Conservation (phyloP, 1,140 invertebrate species). For the Paralvinella palmiformis region DNA sequence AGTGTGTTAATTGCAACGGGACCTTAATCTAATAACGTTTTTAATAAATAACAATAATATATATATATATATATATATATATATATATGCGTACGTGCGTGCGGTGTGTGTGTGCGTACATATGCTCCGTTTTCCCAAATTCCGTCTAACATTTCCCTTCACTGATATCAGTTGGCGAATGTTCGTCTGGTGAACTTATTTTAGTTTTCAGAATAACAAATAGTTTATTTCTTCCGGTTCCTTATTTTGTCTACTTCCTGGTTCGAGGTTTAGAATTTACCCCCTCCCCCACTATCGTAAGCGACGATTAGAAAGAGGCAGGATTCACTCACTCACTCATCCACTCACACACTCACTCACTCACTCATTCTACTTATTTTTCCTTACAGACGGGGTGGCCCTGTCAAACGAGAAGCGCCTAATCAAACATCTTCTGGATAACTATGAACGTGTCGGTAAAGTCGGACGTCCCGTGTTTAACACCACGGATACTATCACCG, state of each 20-base stretch:
- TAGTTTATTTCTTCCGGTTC: neutral
- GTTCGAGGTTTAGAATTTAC: neutral
- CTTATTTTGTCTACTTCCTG: neutral
- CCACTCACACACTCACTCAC: slow-evolving; percentile 10
- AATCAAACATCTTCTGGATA: slow-evolving; percentile 43
- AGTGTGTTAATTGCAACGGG: too few relatives aligned
- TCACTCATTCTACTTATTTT: neutral
- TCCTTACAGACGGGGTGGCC: slow-evolving; percentile 20
- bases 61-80: too few relatives aligned
- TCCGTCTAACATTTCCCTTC: too few relatives aligned
- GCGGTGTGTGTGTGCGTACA: too few relatives aligned
- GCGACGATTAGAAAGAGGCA: neutral
- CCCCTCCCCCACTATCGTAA: slow-evolving; percentile 6
- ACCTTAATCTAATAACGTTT: too few relatives aligned
- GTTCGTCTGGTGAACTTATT: too few relatives aligned
- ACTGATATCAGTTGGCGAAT: too few relatives aligned
- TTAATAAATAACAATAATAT: too few relatives aligned
- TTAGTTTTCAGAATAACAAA: too few relatives aligned
- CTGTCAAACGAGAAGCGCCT: slow-evolving; percentile 47
- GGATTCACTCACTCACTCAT: slow-evolving; percentile 9
- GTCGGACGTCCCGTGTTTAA: slow-evolving; percentile 47
- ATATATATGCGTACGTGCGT: too few relatives aligned
- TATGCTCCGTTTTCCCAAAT: too few relatives aligned
- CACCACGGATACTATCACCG: slow-evolving; percentile 40
- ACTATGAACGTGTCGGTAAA: slow-evolving; percentile 43